Evolutionary conservation across 2,113 vertebrate genomes (phyloP).

Genomic region (Silurus meridionalis): DNA sequence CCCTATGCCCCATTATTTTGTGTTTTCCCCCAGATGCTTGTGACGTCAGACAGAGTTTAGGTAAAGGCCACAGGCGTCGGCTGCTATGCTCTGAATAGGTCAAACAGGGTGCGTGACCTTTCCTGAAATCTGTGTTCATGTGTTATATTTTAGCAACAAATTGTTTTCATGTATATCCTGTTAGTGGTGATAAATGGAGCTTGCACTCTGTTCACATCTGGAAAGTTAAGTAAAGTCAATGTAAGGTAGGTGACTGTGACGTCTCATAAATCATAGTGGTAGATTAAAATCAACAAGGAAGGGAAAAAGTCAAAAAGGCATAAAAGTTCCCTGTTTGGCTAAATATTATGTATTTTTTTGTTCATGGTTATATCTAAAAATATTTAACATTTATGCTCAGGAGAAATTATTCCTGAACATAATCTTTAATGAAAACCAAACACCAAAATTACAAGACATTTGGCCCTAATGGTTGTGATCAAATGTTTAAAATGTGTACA

Average conservation of each 20-base stretch:
- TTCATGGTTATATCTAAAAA: neutral
- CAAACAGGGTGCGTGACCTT: constrained; percentile 25
- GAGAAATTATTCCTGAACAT: neutral
- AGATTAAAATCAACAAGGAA: neutral
- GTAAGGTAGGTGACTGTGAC: neutral
- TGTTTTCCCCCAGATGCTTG: constrained; percentile 25
- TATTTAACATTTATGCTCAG: neutral
- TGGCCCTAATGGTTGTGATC: no score
- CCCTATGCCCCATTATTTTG: constrained; percentile 31
- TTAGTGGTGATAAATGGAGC: constrained; percentile 31
- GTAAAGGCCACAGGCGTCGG: constrained; percentile 61
- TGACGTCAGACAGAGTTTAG: constrained; percentile 59
- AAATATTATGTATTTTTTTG: neutral
- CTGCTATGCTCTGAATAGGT: constrained; percentile 27
- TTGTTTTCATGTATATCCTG: neutral
- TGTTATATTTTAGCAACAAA: constrained; percentile 13
- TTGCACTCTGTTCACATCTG: neutral
- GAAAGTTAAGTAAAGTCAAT: neutral
- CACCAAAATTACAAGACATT: neutral
- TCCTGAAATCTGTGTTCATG: constrained; percentile 1
- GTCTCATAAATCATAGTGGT: constrained; percentile 9
- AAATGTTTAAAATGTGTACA: no score
- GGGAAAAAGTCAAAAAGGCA: neutral
- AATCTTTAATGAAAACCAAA: neutral
- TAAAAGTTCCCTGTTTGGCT: neutral